Percentiles rank a stretch among this genome's conserved stretches.
Conservation (phyloP, 2,888 invertebrate species). For the Leptopterna dolabrata region DNA sequence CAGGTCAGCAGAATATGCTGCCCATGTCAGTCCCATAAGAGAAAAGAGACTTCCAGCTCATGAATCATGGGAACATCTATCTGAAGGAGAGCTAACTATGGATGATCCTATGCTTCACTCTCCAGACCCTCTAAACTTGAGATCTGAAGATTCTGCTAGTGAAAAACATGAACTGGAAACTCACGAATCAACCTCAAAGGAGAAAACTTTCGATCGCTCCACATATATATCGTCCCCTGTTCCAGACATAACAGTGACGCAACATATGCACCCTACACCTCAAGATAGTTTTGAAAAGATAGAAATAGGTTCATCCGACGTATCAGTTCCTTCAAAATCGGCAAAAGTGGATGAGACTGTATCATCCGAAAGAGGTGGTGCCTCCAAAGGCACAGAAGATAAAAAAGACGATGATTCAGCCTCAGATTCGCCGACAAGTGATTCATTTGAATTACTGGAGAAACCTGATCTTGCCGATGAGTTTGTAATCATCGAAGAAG, state of each 20-base stretch:
- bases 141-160: constrained; percentile 69
- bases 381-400: constrained; percentile 56
- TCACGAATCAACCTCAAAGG: constrained; percentile 66
- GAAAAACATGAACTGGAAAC: constrained; percentile 70
- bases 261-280: constrained; percentile 70
- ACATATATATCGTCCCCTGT: constrained; percentile 70
- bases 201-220: constrained; percentile 65
- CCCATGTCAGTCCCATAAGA: constrained; percentile 63
- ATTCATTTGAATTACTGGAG: constrained; percentile 89
- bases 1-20: constrained; percentile 63
- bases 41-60: constrained; percentile 60
- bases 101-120: constrained; percentile 70
- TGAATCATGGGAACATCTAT: constrained; percentile 62
- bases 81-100: constrained; percentile 67
- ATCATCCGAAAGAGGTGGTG: background rate
- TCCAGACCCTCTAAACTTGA: constrained; percentile 66
- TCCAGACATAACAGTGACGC: constrained; percentile 75
- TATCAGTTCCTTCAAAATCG: background rate
- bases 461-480: constrained; percentile 89
- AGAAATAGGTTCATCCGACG: constrained; percentile 26
- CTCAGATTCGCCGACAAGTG: constrained; percentile 80
- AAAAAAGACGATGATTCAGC: constrained; percentile 69
- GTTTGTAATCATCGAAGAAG: constrained; percentile 89
- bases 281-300: constrained; percentile 67
- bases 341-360: background rate